A percentile compares a stretch with the other conserved stretches of the same genome.
phyloP scores from a whole-genome alignment of 2,888 invertebrate genomes.

The Andrena praecox region DNA sequence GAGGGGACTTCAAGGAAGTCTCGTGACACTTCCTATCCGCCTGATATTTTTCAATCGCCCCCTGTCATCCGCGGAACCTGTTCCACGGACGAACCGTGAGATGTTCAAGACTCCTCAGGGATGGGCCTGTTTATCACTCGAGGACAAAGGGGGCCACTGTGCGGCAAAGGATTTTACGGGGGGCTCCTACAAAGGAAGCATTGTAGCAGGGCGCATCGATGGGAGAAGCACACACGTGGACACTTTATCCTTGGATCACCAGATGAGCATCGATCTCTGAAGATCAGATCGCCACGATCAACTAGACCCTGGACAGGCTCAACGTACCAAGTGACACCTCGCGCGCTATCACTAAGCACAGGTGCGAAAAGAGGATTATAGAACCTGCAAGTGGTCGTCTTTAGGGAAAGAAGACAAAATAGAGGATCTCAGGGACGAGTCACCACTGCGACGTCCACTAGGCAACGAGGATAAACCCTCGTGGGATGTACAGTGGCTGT shows the following conservation, averaged over 20 bases:
- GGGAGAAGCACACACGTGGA: slow-evolving; percentile 39
- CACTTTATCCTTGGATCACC: slow-evolving; percentile 16
- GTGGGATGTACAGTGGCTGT: no score
- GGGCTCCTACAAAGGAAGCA: slow-evolving; percentile 56
- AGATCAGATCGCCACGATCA: slow-evolving; percentile 38
- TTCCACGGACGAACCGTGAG: not conserved
- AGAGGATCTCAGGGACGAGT: no score
- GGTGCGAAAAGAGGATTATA: slow-evolving; percentile 23
- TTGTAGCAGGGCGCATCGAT: slow-evolving; percentile 60
- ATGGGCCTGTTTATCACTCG: slow-evolving; percentile 61
- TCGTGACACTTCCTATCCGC: not conserved
- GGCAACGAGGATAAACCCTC: no score
- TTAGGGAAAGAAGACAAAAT: no score
- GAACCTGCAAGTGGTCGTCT: no score
- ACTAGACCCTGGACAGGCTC: not conserved
- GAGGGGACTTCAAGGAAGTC: not conserved
- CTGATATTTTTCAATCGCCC: slow-evolving; percentile 17
- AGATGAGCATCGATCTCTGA: slow-evolving; percentile 50
- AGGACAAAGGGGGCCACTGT: slow-evolving; percentile 61
- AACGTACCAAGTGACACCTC: slow-evolving; percentile 7
- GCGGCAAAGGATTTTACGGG: not conserved
- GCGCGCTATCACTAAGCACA: slow-evolving; percentile 15
- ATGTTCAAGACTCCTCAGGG: slow-evolving; percentile 24
- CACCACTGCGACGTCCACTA: no score
- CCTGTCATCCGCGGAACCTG: slow-evolving; percentile 15